Evolutionary conservation across 2,113 vertebrate species (phyloP).

Genomic region (Paramisgurnus dabryanus): DNA sequence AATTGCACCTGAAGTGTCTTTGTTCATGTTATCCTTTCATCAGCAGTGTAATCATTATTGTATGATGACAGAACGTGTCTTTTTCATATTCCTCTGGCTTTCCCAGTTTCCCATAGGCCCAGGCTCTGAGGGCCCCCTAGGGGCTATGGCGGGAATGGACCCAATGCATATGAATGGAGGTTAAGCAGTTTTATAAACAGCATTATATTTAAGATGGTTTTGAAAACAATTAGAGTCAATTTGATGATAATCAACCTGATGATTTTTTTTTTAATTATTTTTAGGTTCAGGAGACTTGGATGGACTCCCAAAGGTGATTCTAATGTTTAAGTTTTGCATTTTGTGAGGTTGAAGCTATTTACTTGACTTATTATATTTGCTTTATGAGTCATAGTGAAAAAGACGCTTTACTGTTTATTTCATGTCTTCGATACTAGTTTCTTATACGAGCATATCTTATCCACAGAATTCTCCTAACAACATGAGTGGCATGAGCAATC

Average conservation of each 20-base stretch:
- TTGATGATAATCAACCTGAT: neutral
- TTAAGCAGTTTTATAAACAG: neutral
- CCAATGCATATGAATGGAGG: slow-evolving; percentile 98
- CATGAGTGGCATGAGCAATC: slow-evolving; percentile 99
- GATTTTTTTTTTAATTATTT: slow-evolving; percentile 39
- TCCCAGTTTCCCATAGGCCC: slow-evolving; percentile 95
- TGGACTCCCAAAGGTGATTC: slow-evolving; percentile 96
- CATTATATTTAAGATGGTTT: neutral
- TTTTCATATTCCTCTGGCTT: slow-evolving; percentile 3
- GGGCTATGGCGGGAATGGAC: slow-evolving; percentile 98
- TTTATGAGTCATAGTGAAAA: neutral
- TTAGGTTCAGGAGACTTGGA: slow-evolving; percentile 97
- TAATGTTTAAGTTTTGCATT: neutral
- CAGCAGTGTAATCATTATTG: slow-evolving; percentile 8
- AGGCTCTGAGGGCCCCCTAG: slow-evolving; percentile 95
- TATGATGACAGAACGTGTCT: slow-evolving; percentile 32
- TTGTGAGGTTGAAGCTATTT: neutral
- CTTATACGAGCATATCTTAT: neutral
- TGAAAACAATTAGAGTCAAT: too few relatives aligned
- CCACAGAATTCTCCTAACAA: slow-evolving; percentile 98
- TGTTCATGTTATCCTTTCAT: neutral
- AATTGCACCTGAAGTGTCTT: neutral
- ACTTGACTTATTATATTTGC: neutral
- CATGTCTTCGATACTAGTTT: neutral
- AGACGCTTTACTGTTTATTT: neutral